These are phyloP conservation scores for Lepidocyrtoides sp. DNA, from an alignment of 2,888 invertebrate genomes.

Conservation along the genomic window DNA sequence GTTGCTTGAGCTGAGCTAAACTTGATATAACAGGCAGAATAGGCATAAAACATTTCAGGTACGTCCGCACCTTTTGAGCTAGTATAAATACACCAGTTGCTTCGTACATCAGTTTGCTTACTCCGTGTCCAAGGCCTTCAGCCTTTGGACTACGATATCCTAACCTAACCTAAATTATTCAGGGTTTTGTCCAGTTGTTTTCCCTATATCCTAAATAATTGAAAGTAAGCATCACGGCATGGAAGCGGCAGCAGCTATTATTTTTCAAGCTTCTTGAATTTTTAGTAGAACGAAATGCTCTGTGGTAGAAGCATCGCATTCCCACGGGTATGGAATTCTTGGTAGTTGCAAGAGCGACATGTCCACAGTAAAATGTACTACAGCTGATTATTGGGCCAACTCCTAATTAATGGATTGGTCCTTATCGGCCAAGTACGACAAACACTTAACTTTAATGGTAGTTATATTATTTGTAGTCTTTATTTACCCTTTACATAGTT, in stretches of 20 bases:
- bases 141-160: background rate
- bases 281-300: conserved; percentile 26
- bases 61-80: conserved; percentile 24
- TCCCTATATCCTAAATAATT: conserved; percentile 28
- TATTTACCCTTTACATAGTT: background rate
- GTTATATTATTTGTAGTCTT: background rate
- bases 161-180: conserved; percentile 67
- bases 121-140: conserved; percentile 5
- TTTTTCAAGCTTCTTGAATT: conserved; percentile 8
- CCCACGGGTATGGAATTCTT: conserved; percentile 22
- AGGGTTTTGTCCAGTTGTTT: conserved; percentile 60
- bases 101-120: background rate
- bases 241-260: background rate
- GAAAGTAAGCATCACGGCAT: conserved; percentile 45
- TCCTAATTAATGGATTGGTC: background rate
- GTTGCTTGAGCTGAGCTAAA: too few relatives aligned
- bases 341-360: background rate
- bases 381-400: conserved; percentile 2
- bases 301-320: conserved; percentile 62
- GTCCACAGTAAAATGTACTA: conserved; percentile 62
- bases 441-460: background rate
- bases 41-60: background rate
- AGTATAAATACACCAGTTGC: background rate
- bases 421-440: conserved; percentile 44
- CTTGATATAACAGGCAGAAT: too few relatives aligned